Evolutionary conservation across 2,113 vertebrate genomes (phyloP), one percentile per base, ranked within the genome.

Genomic region (Otolemur garnettii): DNA sequence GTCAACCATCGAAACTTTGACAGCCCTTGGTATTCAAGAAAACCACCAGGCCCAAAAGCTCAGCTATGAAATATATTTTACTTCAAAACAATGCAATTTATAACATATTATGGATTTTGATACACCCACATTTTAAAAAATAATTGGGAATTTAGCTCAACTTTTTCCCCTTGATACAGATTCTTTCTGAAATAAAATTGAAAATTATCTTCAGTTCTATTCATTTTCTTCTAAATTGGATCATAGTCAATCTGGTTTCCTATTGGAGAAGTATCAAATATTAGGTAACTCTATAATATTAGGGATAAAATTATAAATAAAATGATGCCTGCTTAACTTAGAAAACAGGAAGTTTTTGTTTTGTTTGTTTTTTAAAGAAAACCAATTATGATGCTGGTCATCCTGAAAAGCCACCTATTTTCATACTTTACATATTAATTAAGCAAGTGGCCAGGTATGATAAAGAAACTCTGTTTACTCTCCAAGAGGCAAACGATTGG

Each of bases 321-420:
- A 96, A 26, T 96, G n/a, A 68, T 78, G 35, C 14, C 62, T 90
- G 94, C 91, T 28, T 91, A 93, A 77, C 57, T 93, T 88, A 90
- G 91, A 64, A 85, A 97, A 93, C 24, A 90, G 92, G 93, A 93
- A 69, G 11, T 19, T 13, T 90, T 87, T 92, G 80, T 84, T 86
- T 2, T 75, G 66, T 91, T 94, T 94, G 15, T 96, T 87, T 12
- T 69, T 97, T 64, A 90, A 97, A 97, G 93, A 96, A 87, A 96
- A 85, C 68, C 19, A 81, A 81, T 93, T 81, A 28, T 97, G 82
- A 95, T 42, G 60, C 85, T 96, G 84, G n/a, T 97, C 90, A 97
- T 89, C 57, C 69, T 62, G 84, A 96, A 85, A 74, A 38, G 1
- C 53, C 12, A 35, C 26, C n/a, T 7, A 1, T 88, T 94, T 62